Conservation (phyloP, 2,888 invertebrate genomes). For the Cylloceria caligata region DNA sequence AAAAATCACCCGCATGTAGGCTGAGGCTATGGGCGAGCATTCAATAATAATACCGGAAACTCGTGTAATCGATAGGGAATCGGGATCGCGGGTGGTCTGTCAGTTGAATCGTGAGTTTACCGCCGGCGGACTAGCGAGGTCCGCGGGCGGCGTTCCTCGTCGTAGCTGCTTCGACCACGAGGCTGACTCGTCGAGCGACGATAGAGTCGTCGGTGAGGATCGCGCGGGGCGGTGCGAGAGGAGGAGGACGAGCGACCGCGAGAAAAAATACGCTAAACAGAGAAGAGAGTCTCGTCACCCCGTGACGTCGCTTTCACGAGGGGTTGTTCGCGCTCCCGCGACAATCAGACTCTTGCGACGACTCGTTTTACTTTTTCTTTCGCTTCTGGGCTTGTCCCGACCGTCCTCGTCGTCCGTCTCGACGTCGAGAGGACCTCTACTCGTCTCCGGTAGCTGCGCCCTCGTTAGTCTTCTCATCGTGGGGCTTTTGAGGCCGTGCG, state of each 20-base stretch:
- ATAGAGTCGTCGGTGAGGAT: not conserved
- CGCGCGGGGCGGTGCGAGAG: not conserved
- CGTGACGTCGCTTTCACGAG: slow-evolving; percentile 32
- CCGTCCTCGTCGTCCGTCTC: not conserved
- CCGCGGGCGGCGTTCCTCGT: slow-evolving; percentile 54
- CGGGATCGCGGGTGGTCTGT: slow-evolving; percentile 54
- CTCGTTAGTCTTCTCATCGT: slow-evolving; percentile 66
- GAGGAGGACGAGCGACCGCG: not conserved
- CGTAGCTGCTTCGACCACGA: not conserved
- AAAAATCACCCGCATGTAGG: slow-evolving; percentile 72
- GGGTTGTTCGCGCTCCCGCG: not conserved
- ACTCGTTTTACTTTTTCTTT: slow-evolving; percentile 28
- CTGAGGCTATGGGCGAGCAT: slow-evolving; percentile 83
- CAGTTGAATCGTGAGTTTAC: slow-evolving; percentile 49
- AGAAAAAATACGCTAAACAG: not conserved
- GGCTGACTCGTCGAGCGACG: not conserved
- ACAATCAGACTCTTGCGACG: slow-evolving; percentile 37
- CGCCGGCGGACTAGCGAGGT: slow-evolving; percentile 24
- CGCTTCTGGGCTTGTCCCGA: slow-evolving; percentile 29
- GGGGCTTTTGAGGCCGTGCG: slow-evolving; percentile 55
- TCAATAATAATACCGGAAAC: slow-evolving; percentile 77
- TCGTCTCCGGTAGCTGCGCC: slow-evolving; percentile 58
- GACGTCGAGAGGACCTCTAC: slow-evolving; percentile 38
- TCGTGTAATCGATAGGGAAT: slow-evolving; percentile 70
- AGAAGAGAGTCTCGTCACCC: not conserved